Evolutionary conservation across 2,888 invertebrate genomes (phyloP), one percentile per base, ranked within the genome.

Genomic region (Germaria angustata): DNA sequence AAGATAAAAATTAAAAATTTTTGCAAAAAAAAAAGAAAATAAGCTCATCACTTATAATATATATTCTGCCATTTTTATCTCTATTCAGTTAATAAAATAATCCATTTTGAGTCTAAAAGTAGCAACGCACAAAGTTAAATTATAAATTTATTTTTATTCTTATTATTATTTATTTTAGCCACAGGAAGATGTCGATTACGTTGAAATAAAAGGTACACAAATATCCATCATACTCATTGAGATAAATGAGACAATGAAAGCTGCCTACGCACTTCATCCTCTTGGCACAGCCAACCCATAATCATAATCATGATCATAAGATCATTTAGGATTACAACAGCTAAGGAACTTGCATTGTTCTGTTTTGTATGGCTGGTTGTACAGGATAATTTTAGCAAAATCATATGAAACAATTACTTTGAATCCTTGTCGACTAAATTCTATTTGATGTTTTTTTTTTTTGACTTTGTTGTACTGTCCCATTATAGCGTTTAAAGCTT

Each of bases 131-230:
- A 63, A 44, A 1, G n/a, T n/a, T n/a, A n/a, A n/a, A n/a, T n/a
- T n/a, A n/a, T n/a, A n/a, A n/a, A n/a, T n/a, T n/a, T n/a, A n/a
- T n/a, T n/a, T n/a, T 44, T n/a, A 22, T 75, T 55, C 20, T 41
- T 28, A 15, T 69, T 69, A 24, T 53, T 51, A 51, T 63, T 63
- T 51, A 32, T 63, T 61, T 73, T 68, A 73, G 59, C 61, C 77
- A 81, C 81, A 81, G 81, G 81, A 81, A 78, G 81, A 81, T 81
- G 81, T 78, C 81, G 77, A 81, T 81, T 81, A 81, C 69, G 76
- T 81, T 57, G 24, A 20, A 65, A 6, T n/a, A 17, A 39, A 39
- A 49, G 22, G 41, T 41, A 28, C 13, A 7, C 15, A 66, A 66
- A 41, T 78, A 81, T 81, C 81, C 81, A 81, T 81, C 81, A 81